Conservation (phyloP, 2,888 invertebrate genomes). For the Eupithecia centaureata region DNA sequence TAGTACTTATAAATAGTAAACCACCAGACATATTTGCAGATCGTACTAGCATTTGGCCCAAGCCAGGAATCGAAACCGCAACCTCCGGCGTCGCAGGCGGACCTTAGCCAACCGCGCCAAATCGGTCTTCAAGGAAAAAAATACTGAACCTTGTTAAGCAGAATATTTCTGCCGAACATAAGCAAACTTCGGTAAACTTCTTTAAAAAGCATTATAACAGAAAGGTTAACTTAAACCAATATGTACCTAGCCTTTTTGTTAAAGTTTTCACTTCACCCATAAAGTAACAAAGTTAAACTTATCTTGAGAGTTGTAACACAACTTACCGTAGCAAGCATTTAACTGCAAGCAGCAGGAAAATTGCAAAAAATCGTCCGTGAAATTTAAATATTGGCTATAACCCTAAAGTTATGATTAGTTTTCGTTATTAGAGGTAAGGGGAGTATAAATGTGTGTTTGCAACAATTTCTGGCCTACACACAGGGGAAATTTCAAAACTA, state of each 20-base stretch:
- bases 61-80: too few relatives aligned
- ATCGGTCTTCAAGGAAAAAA: too few relatives aligned
- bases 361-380: neutral
- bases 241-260: conserved; percentile 20
- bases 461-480: conserved; percentile 12
- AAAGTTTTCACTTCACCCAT: conserved; percentile 21
- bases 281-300: conserved; percentile 32
- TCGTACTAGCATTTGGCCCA: too few relatives aligned
- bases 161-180: conserved; percentile 1
- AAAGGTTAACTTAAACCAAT: conserved; percentile 17
- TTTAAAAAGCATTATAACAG: conserved; percentile 17
- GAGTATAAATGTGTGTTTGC: conserved; percentile 24
- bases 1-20: too few relatives aligned
- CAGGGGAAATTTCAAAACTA: conserved; percentile 23
- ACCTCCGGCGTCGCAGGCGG: too few relatives aligned
- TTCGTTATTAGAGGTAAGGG: conserved; percentile 16
- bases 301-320: conserved; percentile 14
- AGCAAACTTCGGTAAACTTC: conserved; percentile 22
- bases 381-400: conserved; percentile 17
- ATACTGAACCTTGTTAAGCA: conserved; percentile 13
- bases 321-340: neutral
- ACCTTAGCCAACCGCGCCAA: too few relatives aligned
- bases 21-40: too few relatives aligned
- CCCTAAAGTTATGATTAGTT: conserved; percentile 30
- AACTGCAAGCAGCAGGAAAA: neutral